Evolutionary conservation across 2,113 vertebrate species (phyloP).

Genomic region (Microcebus tavaratra): DNA sequence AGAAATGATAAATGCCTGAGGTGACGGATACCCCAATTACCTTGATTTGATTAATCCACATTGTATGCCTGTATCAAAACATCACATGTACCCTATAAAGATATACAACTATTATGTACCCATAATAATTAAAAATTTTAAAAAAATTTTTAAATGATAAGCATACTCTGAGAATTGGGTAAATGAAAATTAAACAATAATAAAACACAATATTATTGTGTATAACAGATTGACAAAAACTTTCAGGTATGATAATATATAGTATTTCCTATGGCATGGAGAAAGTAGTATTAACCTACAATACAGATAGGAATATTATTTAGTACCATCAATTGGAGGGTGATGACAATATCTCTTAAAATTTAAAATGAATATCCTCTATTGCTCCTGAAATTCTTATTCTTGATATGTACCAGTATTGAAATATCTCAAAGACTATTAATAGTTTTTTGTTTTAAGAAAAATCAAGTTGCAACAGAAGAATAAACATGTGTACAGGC

Average conservation of each 20-base stretch:
- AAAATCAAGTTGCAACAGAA: neutral
- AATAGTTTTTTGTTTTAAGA: neutral
- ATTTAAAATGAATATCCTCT: neutral
- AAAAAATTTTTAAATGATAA: no score
- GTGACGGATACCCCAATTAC: no score
- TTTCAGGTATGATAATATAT: neutral
- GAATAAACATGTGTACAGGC: neutral
- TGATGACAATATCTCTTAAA: neutral
- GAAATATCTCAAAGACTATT: neutral
- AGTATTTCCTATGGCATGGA: neutral
- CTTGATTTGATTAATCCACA: no score
- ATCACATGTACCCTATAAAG: no score
- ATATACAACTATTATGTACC: no score
- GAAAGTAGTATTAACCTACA: neutral
- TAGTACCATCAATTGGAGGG: neutral
- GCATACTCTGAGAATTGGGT: neutral
- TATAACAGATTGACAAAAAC: neutral
- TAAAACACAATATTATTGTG: neutral
- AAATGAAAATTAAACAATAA: neutral
- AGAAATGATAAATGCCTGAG: no score
- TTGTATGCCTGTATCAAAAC: no score
- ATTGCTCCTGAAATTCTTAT: neutral
- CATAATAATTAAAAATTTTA: no score
- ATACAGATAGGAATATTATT: neutral
- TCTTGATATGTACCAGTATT: neutral